Evolutionary conservation across 1,140 invertebrate genomes (phyloP).

Genomic region (Drosophila ficusphila): DNA sequence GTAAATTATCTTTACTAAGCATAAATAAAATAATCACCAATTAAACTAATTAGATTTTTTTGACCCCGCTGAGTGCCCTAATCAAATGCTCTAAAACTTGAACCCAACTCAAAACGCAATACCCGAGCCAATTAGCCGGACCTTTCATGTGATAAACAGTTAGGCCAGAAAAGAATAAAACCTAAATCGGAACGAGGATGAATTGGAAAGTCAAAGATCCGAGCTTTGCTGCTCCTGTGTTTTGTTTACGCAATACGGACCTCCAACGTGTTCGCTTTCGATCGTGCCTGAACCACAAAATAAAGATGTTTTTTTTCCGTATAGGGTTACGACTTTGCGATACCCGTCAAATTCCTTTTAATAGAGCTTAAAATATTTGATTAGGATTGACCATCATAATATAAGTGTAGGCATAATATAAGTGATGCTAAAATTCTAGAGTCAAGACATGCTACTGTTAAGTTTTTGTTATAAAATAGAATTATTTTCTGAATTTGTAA

Average conservation of each 20-base stretch:
- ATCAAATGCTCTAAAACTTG: constrained; percentile 40
- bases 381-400: too few relatives aligned
- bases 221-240: constrained; percentile 19
- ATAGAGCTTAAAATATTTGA: too few relatives aligned
- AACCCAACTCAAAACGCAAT: constrained; percentile 55
- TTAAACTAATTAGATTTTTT: constrained; percentile 7
- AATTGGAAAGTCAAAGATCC: constrained; percentile 32
- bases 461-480: too few relatives aligned
- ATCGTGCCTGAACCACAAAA: constrained; percentile 29
- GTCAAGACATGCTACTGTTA: too few relatives aligned
- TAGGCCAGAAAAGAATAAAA: constrained; percentile 38
- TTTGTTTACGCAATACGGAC: constrained; percentile 57
- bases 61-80: constrained; percentile 24
- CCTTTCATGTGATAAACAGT: constrained; percentile 71
- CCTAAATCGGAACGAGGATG: constrained; percentile 27
- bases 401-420: too few relatives aligned
- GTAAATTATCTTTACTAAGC: too few relatives aligned
- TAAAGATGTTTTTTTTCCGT: background rate
- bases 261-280: constrained; percentile 77
- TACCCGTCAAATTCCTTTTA: background rate
- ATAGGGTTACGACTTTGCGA: background rate
- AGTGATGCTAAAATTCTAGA: too few relatives aligned
- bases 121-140: constrained; percentile 58
- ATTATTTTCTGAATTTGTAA: too few relatives aligned
- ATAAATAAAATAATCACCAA: background rate